Evolutionary conservation across 2,113 vertebrate genomes (phyloP).

Genomic region (Panthera uncia): DNA sequence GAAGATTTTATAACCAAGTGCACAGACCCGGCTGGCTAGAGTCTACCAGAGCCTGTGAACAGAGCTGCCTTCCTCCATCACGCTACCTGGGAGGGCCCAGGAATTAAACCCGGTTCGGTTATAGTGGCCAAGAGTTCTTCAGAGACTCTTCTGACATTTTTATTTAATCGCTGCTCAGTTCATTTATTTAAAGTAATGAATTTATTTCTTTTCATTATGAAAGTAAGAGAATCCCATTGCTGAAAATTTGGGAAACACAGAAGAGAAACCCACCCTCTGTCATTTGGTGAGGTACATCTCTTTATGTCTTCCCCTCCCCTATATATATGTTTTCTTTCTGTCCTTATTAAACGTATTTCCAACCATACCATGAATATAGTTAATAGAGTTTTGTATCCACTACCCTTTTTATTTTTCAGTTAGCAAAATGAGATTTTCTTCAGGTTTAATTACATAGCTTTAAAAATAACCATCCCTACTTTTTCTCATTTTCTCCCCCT

Average conservation of each 20-base stretch:
- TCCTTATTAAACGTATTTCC: not conserved
- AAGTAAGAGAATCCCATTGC: not conserved
- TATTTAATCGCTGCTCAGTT: not conserved
- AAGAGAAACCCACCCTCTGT: not conserved
- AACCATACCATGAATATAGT: not conserved
- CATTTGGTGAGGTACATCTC: not conserved
- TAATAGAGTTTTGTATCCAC: constrained; percentile 26
- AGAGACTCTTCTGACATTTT: not conserved
- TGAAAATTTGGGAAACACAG: not conserved
- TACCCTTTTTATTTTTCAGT: not conserved
- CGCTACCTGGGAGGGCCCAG: not conserved
- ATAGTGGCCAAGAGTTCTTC: not conserved
- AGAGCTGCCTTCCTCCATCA: not conserved
- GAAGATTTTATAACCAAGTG: not conserved
- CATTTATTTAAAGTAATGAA: constrained; percentile 17
- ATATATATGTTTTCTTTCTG: not conserved
- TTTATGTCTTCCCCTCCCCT: not conserved
- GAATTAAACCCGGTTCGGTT: not conserved
- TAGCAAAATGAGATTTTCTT: constrained; percentile 18
- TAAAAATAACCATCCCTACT: not conserved
- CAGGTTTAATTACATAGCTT: constrained; percentile 41
- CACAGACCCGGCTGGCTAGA: not conserved
- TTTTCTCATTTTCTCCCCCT: not conserved
- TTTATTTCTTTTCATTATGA: constrained; percentile 38
- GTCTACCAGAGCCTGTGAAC: not conserved